A percentile compares a stretch with the other conserved stretches of the same genome.
Conservation (phyloP, 1,140 invertebrate species). For the Drosophila nikananu region DNA sequence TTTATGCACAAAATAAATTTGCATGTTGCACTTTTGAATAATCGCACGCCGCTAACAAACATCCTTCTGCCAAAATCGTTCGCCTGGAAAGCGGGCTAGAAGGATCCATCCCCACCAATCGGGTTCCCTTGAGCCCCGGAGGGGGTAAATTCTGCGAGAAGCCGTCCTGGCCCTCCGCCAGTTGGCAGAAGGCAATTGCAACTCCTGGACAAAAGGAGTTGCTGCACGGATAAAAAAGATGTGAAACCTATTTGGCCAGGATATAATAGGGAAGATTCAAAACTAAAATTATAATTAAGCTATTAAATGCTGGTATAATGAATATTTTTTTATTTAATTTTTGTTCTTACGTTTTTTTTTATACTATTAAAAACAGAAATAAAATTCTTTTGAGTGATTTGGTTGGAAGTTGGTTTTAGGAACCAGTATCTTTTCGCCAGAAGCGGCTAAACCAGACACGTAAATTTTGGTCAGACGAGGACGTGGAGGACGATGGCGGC, state of each 20-base stretch:
- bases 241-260: no score
- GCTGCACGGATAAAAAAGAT: constrained; percentile 8
- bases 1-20: constrained; percentile 82
- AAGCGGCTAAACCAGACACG: constrained; percentile 72
- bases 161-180: constrained; percentile 60
- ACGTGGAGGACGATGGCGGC: constrained; percentile 26
- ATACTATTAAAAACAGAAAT: no score
- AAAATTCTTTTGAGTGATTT: background rate
- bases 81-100: constrained; percentile 48
- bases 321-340: no score
- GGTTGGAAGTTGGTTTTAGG: constrained; percentile 46
- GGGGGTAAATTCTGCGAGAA: constrained; percentile 18
- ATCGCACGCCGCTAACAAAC: constrained; percentile 77
- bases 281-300: background rate
- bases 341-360: background rate
- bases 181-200: constrained; percentile 53
- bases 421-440: constrained; percentile 55
- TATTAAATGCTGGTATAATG: background rate
- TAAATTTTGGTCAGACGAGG: constrained; percentile 64
- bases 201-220: constrained; percentile 26
- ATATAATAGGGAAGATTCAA: background rate
- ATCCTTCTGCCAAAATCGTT: constrained; percentile 74
- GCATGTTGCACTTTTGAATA: constrained; percentile 84
- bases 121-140: background rate
- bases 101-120: constrained; percentile 17